Conservation (phyloP, 2,888 invertebrate genomes). For the Didymodactylos carnosus region DNA sequence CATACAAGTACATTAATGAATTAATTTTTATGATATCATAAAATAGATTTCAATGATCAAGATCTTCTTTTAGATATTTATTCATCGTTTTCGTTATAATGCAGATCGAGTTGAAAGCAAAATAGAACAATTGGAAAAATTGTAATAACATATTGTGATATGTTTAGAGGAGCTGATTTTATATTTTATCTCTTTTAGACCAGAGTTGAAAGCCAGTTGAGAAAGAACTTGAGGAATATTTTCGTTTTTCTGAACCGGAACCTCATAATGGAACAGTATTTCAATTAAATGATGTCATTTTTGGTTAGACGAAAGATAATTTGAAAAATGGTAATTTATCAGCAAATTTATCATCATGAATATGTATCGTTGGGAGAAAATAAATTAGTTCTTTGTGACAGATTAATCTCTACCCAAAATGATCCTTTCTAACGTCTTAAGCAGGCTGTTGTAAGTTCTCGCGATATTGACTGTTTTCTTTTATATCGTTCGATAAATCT, state of each 20-base stretch:
- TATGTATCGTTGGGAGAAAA: conserved; percentile 57
- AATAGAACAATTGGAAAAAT: conserved; percentile 88
- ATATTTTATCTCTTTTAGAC: conserved; percentile 38
- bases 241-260: conserved; percentile 68
- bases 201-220: conserved; percentile 79
- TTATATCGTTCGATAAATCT: not conserved
- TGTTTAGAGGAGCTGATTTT: not conserved
- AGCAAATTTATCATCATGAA: conserved; percentile 75
- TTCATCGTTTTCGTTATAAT: conserved; percentile 91
- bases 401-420: too few relatives aligned
- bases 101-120: conserved; percentile 96
- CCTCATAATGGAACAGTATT: conserved; percentile 76
- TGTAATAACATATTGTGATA: conserved; percentile 47
- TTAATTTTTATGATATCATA: not conserved
- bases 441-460: too few relatives aligned
- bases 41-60: conserved; percentile 9
- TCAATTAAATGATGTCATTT: conserved; percentile 72
- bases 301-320: conserved; percentile 53
- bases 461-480: too few relatives aligned
- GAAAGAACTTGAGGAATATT: conserved; percentile 61
- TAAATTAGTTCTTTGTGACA: not conserved
- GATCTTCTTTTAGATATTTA: conserved; percentile 65
- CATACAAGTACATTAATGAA: too few relatives aligned
- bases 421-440: too few relatives aligned
- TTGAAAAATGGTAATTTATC: conserved; percentile 59